Conservation (phyloP, 2,888 invertebrate genomes). For the Hypolimnas misippus region DNA sequence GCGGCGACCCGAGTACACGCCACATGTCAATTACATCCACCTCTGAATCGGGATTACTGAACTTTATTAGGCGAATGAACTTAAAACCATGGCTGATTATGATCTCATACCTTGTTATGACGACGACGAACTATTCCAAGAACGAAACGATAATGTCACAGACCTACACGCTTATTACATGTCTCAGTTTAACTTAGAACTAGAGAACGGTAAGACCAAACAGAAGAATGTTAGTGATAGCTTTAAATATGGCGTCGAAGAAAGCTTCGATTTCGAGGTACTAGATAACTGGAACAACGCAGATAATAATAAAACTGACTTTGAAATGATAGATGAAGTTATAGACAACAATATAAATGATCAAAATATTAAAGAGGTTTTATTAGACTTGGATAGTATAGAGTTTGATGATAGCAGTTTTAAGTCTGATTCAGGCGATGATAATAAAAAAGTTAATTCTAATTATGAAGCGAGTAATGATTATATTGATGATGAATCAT, state of each 20-base stretch:
- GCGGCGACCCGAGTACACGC: conserved; percentile 64
- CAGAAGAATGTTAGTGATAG: conserved; percentile 64
- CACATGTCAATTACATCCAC: conserved; percentile 74
- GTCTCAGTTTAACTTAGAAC: conserved; percentile 78
- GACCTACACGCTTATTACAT: conserved; percentile 80
- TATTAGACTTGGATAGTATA: conserved; percentile 73
- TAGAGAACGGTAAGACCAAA: conserved; percentile 70
- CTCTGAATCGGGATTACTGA: conserved; percentile 72
- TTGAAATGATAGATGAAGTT: conserved; percentile 71
- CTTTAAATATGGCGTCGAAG: conserved; percentile 72
- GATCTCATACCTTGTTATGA: conserved; percentile 70
- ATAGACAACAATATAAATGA: conserved; percentile 71
- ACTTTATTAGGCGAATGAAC: conserved; percentile 75
- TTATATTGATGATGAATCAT: conserved; percentile 77
- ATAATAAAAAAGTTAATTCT: conserved; percentile 49
- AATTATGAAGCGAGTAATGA: conserved; percentile 65
- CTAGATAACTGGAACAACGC: conserved; percentile 61
- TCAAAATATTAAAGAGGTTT: conserved; percentile 76
- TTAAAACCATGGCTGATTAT: conserved; percentile 73
- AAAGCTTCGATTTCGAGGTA: conserved; percentile 77
- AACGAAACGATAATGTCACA: conserved; percentile 66
- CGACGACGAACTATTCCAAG: conserved; percentile 68
- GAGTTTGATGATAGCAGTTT: conserved; percentile 70
- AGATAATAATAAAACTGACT: conserved; percentile 54
- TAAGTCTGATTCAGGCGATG: conserved; percentile 54